phyloP scores from a whole-genome alignment of 2,797 vertebrate species.

The Pseudocheirus occidentalis region DNA sequence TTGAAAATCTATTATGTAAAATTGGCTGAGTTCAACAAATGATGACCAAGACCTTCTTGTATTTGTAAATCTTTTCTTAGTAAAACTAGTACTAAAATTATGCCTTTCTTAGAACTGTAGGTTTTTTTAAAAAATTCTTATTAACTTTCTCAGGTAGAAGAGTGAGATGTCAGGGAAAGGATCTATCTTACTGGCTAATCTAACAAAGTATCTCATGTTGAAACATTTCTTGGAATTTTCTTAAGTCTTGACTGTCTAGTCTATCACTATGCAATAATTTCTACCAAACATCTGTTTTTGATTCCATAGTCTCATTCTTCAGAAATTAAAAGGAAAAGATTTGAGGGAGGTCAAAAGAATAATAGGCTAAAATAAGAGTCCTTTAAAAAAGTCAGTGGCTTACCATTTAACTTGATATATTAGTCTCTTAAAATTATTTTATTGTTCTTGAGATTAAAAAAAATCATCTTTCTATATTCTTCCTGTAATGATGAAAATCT shows the following conservation, averaged over 20 bases:
- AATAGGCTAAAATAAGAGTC: neutral
- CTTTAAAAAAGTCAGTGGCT: slow-evolving; percentile 1
- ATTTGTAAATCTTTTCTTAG: neutral
- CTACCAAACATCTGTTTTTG: neutral
- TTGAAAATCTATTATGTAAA: neutral
- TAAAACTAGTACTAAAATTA: neutral
- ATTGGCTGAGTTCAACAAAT: neutral
- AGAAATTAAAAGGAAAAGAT: neutral
- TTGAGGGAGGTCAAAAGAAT: neutral
- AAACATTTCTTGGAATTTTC: neutral
- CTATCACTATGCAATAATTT: neutral
- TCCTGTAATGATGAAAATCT: neutral
- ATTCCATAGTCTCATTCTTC: neutral
- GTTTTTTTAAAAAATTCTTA: neutral
- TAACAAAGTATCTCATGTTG: neutral
- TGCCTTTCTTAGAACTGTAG: neutral
- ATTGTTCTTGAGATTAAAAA: neutral
- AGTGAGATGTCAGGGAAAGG: neutral
- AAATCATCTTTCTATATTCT: too few relatives aligned
- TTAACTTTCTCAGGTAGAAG: neutral
- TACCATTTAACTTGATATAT: slow-evolving; percentile 4
- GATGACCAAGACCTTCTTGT: neutral
- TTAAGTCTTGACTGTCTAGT: neutral
- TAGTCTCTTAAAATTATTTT: neutral
- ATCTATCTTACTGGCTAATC: neutral